A percentile compares a stretch with the other conserved stretches of the same genome.
phyloP scores from a whole-genome alignment of 2,888 invertebrate genomes.

The Linnaemya tessellans region DNA sequence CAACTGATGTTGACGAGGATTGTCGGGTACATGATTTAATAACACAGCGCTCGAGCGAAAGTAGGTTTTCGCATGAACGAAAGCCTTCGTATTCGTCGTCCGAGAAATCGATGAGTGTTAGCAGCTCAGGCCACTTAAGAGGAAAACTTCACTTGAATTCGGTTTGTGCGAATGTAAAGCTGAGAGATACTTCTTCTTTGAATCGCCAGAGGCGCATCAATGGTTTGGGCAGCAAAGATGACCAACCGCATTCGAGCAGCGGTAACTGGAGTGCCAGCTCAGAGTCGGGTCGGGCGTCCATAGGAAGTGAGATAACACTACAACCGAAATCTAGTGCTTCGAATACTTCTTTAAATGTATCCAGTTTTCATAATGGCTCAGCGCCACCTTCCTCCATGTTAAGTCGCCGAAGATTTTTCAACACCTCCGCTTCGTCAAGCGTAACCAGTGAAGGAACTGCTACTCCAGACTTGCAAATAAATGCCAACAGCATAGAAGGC shows the following conservation, averaged over 20 bases:
- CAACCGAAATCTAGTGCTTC: constrained; percentile 89
- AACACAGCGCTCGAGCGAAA: constrained; percentile 85
- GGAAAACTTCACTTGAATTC: constrained; percentile 78
- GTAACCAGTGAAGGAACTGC: constrained; percentile 93
- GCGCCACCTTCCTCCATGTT: constrained; percentile 88
- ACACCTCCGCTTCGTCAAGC: constrained; percentile 91
- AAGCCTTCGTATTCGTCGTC: constrained; percentile 91
- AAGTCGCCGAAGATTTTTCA: constrained; percentile 87
- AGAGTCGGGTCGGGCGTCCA: constrained; percentile 93
- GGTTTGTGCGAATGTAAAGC: constrained; percentile 85
- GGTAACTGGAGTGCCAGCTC: constrained; percentile 98
- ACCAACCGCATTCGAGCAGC: constrained; percentile 94
- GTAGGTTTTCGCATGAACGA: constrained; percentile 88
- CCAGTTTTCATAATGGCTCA: constrained; percentile 82
- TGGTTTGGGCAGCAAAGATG: constrained; percentile 85
- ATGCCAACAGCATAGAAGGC: constrained; percentile 85
- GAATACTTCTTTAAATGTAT: constrained; percentile 88
- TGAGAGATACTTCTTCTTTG: constrained; percentile 90
- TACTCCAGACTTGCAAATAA: constrained; percentile 90
- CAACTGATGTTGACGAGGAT: constrained; percentile 85
- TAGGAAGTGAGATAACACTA: constrained; percentile 91
- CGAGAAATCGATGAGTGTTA: constrained; percentile 87
- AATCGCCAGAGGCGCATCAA: constrained; percentile 87
- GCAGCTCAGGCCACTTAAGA: constrained; percentile 82
- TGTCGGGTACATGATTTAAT: constrained; percentile 87